Evolutionary conservation across 2,113 vertebrate genomes (phyloP), one percentile per base, ranked within the genome.

Genomic region (Cottus gobio): DNA sequence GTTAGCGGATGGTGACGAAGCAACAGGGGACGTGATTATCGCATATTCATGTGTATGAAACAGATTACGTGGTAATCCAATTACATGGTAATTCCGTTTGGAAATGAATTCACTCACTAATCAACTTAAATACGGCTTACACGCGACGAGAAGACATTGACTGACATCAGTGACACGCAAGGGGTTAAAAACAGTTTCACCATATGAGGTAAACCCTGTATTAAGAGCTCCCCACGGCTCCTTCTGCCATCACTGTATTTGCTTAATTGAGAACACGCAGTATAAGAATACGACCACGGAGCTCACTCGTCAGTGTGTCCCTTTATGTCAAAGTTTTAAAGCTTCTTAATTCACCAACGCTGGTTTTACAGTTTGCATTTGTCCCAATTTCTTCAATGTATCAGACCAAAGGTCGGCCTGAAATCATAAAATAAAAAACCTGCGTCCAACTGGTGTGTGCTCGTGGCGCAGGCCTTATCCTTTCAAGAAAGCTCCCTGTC

Each of bases 401-500:
- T 62, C 63, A 71, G 20, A 34, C 26, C 26, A 15, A 15, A 75
- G 70, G 64, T 63, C 44, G 5, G 9, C 28, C 12, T 48, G 60
- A 48, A 57, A 65, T 48, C 2, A 42, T 52, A 31, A 11, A 28
- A 80, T 64, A 44, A 44, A 44, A 44, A 31, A 79, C 54, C 79
- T 71, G 71, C 24, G 60, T 69, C 3, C 31, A 1, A 2, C 22
- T 8, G 8, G 37, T 39, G 62, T 70, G 42, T 46, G 52, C 34
- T 58, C 20, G 36, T 12, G 2, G 42, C 60, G 9, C 60, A 46
- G 60, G 60, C 10, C 13, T 24, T 6, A 24, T 73, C 62, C 46
- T 60, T 64, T 28, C 30, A 85, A 90, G 85, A 88, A 88, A 88
- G 79, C 86, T 57, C 83, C 50, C 66, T 84, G 86, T 93, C 90